Percentiles rank a stretch among this genome's conserved stretches.
These are phyloP conservation scores for Cephonodes hylas DNA, from an alignment of 2,888 invertebrate species.

Conservation along the genomic window DNA sequence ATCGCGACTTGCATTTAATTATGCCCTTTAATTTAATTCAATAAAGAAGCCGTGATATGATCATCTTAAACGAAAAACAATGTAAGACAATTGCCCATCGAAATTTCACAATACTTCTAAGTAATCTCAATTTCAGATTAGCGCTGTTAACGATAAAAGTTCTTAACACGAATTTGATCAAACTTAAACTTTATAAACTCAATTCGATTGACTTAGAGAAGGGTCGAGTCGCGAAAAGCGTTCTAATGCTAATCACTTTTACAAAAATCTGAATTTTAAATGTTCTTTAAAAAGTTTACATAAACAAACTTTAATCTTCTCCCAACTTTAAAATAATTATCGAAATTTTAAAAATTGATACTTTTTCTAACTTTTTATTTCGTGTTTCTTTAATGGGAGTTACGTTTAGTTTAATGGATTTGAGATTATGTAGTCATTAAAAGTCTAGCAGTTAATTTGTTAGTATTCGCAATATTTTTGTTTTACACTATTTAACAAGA, in stretches of 20 bases:
- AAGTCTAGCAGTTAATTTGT: no score
- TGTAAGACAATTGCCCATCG: no score
- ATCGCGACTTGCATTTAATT: no score
- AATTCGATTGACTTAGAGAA: not conserved
- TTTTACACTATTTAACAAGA: no score
- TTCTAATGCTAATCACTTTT: constrained; percentile 4
- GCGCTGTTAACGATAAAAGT: not conserved
- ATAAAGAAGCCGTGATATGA: no score
- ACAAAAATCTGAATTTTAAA: not conserved
- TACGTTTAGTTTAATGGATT: not conserved
- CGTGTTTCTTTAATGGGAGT: not conserved
- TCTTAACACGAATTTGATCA: not conserved
- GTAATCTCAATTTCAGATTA: not conserved
- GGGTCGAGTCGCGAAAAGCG: not conserved
- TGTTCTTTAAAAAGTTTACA: not conserved
- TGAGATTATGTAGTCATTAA: no score
- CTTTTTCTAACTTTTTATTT: not conserved
- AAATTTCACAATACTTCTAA: no score
- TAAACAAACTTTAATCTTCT: not conserved
- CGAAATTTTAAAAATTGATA: not conserved
- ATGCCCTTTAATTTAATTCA: no score
- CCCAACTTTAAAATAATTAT: not conserved
- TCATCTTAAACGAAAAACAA: no score
- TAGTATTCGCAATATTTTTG: no score
- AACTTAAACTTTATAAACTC: constrained; percentile 1